Evolutionary conservation across 2,888 invertebrate species (phyloP).

Genomic region (Amaurobius ferox): DNA sequence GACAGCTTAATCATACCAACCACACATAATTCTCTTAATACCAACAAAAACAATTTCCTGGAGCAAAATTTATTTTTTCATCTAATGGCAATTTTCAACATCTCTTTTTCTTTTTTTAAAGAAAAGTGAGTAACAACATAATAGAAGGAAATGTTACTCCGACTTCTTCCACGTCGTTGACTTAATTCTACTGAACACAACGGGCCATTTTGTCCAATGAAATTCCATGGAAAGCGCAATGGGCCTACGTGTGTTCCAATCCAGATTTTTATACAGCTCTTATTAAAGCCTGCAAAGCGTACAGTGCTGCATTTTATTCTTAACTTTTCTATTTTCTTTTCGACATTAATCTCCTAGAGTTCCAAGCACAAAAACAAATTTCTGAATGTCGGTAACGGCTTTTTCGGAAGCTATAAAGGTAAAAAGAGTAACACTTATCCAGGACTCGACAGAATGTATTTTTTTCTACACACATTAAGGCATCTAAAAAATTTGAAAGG

Average conservation of each 20-base stretch:
- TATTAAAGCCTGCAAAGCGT: background rate
- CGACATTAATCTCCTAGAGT: background rate
- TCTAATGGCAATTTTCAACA: background rate
- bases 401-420: background rate
- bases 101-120: background rate
- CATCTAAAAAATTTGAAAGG: background rate
- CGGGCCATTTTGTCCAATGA: background rate
- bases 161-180: background rate
- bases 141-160: background rate
- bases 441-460: background rate
- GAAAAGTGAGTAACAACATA: background rate
- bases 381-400: background rate
- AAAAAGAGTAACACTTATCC: slow-evolving; percentile 10
- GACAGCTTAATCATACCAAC: no score
- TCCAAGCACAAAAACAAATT: background rate
- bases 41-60: no score
- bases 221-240: background rate
- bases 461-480: background rate
- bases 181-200: background rate
- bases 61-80: background rate
- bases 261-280: background rate
- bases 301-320: background rate
- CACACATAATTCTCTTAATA: no score
- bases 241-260: background rate
- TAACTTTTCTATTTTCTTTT: background rate